These are phyloP conservation scores for Anhinga anhinga DNA, from an alignment of 2,113 vertebrate genomes.

Conservation along the genomic window DNA sequence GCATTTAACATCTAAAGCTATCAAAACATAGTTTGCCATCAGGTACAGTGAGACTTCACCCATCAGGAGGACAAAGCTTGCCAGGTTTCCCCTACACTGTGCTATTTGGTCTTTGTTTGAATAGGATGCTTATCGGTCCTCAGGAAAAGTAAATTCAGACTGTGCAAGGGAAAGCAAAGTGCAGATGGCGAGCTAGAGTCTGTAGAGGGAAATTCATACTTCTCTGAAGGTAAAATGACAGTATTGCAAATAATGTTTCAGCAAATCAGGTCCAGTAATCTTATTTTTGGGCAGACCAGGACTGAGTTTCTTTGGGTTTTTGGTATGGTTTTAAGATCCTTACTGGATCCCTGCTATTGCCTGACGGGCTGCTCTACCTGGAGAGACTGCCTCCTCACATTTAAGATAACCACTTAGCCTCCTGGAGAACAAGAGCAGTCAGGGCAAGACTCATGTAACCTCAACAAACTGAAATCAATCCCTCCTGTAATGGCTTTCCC, in stretches of 20 bases:
- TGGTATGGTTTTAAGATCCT: background rate
- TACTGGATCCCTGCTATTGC: background rate
- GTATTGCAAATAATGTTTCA: background rate
- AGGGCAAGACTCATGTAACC: background rate
- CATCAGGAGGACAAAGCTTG: background rate
- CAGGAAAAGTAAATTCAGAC: conserved; percentile 4
- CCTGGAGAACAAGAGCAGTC: background rate
- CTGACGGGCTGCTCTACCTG: background rate
- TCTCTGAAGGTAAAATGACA: background rate
- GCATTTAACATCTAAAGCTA: background rate
- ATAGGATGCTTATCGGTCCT: background rate
- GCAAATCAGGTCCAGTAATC: background rate
- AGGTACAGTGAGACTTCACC: background rate
- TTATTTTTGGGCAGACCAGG: background rate
- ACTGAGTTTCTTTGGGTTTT: background rate
- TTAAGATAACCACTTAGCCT: conserved; percentile 17
- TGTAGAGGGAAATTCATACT: background rate
- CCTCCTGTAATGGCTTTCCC: conserved; percentile 1
- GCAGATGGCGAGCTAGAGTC: background rate
- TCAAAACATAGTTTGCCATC: background rate
- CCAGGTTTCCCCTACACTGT: background rate
- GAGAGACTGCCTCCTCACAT: background rate
- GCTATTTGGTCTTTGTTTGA: background rate
- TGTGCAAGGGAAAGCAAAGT: background rate
- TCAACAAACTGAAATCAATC: conserved; percentile 17